These are phyloP conservation scores for Myanophis thanlyinensis DNA, from an alignment of 2,113 vertebrate species.

Conservation along the genomic window DNA sequence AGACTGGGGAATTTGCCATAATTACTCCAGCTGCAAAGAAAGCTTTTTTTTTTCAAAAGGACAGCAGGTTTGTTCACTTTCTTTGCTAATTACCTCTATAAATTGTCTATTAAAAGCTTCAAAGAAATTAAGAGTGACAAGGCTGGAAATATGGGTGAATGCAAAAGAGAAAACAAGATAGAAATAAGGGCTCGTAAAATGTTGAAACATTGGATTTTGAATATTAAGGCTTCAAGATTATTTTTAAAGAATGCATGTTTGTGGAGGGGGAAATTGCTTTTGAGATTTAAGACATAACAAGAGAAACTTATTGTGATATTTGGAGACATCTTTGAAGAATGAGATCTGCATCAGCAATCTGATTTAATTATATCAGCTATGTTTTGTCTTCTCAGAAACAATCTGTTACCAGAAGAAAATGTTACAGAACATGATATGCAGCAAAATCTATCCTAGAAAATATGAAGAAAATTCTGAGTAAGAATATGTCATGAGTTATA, in stretches of 20 bases:
- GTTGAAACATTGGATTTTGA: neutral
- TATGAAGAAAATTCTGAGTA: neutral
- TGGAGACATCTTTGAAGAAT: neutral
- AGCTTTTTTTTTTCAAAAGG: neutral
- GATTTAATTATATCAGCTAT: neutral
- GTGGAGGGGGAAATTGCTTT: neutral
- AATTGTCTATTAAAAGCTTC: neutral
- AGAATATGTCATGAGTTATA: neutral
- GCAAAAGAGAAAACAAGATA: neutral
- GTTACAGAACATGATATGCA: neutral
- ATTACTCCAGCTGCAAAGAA: neutral
- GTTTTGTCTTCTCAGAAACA: neutral
- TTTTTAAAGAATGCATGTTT: neutral
- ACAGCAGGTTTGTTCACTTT: neutral
- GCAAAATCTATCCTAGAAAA: neutral
- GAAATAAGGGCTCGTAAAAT: neutral
- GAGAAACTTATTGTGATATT: neutral
- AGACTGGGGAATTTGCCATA: neutral
- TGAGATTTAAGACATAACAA: neutral
- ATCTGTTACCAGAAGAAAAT: neutral
- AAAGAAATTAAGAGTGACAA: neutral
- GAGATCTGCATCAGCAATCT: neutral
- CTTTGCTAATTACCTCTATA: neutral
- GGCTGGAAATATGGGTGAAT: neutral
- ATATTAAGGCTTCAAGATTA: neutral